These are phyloP conservation scores for Fratercula arctica DNA, from an alignment of 2,797 vertebrate species.

Conservation along the genomic window DNA sequence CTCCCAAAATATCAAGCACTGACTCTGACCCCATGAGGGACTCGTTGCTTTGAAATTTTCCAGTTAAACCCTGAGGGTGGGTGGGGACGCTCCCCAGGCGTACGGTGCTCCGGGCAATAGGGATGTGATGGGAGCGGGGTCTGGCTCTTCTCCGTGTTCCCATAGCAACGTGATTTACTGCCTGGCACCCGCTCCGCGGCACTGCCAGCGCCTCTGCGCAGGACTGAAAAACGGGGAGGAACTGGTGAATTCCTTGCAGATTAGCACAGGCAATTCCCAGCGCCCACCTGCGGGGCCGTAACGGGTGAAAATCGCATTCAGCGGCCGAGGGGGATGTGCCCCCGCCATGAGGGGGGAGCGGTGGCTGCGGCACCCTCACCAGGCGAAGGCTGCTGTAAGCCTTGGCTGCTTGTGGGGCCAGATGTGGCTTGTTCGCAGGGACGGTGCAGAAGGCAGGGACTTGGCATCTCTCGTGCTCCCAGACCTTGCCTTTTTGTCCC, in stretches of 20 bases:
- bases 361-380: accelerated
- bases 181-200: not conserved
- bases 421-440: not conserved
- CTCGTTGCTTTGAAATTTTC: not conserved
- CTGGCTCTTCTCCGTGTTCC: not conserved
- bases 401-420: not conserved
- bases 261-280: not conserved
- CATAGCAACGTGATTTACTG: not conserved
- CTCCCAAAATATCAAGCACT: not conserved
- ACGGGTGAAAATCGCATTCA: accelerated
- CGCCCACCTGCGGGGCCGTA: accelerated
- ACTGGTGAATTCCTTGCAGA: not conserved
- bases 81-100: not conserved
- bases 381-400: not conserved
- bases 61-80: not conserved
- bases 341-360: accelerated
- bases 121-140: accelerated
- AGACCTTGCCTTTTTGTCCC: accelerated
- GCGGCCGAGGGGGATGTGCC: not conserved
- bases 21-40: not conserved
- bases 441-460: not conserved
- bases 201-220: accelerated
- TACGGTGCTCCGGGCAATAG: accelerated
- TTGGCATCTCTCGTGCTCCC: accelerated
- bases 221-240: not conserved